Conservation (phyloP, 2,888 invertebrate genomes). For the Tethea ocularis region DNA sequence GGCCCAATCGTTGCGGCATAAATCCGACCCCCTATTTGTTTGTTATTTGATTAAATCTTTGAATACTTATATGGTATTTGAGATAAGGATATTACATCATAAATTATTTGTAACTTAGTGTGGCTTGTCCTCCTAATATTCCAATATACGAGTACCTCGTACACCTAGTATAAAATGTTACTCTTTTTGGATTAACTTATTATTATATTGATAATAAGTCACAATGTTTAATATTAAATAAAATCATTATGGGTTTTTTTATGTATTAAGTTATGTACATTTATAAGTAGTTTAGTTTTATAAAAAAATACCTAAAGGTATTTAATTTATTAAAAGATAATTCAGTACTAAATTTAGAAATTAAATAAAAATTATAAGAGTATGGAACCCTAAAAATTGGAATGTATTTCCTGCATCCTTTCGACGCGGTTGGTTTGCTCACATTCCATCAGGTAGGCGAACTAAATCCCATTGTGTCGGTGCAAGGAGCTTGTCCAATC, state of each 20-base stretch:
- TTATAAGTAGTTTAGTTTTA: too few relatives aligned
- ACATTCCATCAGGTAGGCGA: conserved; percentile 44
- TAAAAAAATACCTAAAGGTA: too few relatives aligned
- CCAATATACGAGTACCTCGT: too few relatives aligned
- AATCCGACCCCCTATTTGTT: conserved; percentile 56
- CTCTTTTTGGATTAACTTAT: too few relatives aligned
- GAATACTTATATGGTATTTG: conserved; percentile 32
- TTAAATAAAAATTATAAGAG: too few relatives aligned
- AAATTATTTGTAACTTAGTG: conserved; percentile 19
- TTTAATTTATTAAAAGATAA: too few relatives aligned
- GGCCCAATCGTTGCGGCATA: conserved; percentile 58
- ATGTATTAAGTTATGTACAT: too few relatives aligned
- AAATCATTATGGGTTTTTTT: too few relatives aligned
- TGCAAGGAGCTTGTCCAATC: conserved; percentile 57
- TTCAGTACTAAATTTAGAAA: too few relatives aligned
- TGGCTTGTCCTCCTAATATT: background rate
- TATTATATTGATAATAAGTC: too few relatives aligned
- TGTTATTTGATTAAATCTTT: conserved; percentile 50
- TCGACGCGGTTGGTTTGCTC: conserved; percentile 26
- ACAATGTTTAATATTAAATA: too few relatives aligned
- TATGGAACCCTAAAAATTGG: background rate
- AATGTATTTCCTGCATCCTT: conserved; percentile 2
- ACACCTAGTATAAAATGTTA: too few relatives aligned
- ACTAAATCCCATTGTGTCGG: conserved; percentile 53
- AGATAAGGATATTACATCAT: conserved; percentile 25